A percentile compares a stretch with the other conserved stretches of the same genome.
Conservation (phyloP, 2,113 vertebrate species). For the Pao palembangensis region DNA sequence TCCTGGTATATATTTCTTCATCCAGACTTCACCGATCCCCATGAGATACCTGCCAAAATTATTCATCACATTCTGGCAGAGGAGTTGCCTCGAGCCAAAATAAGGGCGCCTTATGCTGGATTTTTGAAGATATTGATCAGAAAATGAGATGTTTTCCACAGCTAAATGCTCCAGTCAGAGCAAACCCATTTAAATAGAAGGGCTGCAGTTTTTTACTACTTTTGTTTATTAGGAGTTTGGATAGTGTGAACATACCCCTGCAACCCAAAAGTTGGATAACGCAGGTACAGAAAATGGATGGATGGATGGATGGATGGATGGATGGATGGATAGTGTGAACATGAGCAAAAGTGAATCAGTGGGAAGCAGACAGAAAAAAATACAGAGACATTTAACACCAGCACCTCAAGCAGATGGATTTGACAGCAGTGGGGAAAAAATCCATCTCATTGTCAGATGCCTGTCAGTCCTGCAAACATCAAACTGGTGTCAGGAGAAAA, state of each 20-base stretch:
- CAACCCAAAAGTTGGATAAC: too few species aligned
- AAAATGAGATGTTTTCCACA: constrained; percentile 15
- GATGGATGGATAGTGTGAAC: background rate
- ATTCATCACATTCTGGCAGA: constrained; percentile 37
- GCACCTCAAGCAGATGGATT: constrained; percentile 27
- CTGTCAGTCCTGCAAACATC: constrained; percentile 46
- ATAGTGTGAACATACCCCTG: too few species aligned
- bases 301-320: too few species aligned
- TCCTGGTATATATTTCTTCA: constrained; percentile 22
- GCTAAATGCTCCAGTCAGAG: background rate
- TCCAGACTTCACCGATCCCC: constrained; percentile 17
- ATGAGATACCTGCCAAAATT: constrained; percentile 30
- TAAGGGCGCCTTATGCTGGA: constrained; percentile 20
- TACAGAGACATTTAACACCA: background rate
- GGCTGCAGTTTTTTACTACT: too few species aligned
- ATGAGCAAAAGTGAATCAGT: background rate
- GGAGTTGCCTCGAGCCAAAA: constrained; percentile 35
- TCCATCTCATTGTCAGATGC: constrained; percentile 45
- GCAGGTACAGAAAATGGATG: too few species aligned
- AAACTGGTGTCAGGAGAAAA: constrained; percentile 45
- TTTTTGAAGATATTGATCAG: constrained; percentile 45
- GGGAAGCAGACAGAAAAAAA: background rate
- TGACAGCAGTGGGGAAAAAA: constrained; percentile 45
- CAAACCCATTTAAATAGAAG: too few species aligned
- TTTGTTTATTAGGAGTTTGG: background rate